phyloP scores from a whole-genome alignment of 2,797 vertebrate genomes.

The Pipistrellus kuhlii region DNA sequence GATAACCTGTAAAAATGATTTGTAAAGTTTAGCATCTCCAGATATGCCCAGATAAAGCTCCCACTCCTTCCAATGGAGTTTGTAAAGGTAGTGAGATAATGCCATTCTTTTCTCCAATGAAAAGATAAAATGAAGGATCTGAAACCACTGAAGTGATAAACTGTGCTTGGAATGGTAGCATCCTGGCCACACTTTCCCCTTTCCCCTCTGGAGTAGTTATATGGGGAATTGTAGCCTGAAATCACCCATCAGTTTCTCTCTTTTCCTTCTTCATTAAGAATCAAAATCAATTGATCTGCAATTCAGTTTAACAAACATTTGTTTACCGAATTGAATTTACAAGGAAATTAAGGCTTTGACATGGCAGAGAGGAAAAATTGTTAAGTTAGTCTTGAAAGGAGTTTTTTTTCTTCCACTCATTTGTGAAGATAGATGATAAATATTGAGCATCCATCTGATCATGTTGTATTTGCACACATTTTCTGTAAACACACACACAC shows the following conservation, averaged over 20 bases:
- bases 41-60: background rate
- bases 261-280: slow-evolving; percentile 9
- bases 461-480: slow-evolving; percentile 26
- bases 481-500: background rate
- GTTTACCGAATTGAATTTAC: slow-evolving; percentile 56
- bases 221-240: background rate
- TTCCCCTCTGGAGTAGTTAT: background rate
- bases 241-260: background rate
- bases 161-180: rapidly evolving
- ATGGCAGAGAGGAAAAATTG: slow-evolving; percentile 38
- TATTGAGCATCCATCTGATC: background rate
- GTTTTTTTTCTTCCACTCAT: slow-evolving; percentile 30
- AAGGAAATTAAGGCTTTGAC: slow-evolving; percentile 32
- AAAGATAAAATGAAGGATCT: background rate
- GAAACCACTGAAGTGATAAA: background rate
- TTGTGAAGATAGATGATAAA: slow-evolving; percentile 61
- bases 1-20: background rate
- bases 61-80: background rate
- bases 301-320: slow-evolving; percentile 59
- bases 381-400: slow-evolving; percentile 48
- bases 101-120: background rate
- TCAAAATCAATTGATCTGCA: slow-evolving; percentile 43
- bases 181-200: rapidly evolving
- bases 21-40: background rate
- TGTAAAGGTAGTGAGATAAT: background rate